phyloP scores from a whole-genome alignment of 2,888 invertebrate species.

The Bellardia bayeri region DNA sequence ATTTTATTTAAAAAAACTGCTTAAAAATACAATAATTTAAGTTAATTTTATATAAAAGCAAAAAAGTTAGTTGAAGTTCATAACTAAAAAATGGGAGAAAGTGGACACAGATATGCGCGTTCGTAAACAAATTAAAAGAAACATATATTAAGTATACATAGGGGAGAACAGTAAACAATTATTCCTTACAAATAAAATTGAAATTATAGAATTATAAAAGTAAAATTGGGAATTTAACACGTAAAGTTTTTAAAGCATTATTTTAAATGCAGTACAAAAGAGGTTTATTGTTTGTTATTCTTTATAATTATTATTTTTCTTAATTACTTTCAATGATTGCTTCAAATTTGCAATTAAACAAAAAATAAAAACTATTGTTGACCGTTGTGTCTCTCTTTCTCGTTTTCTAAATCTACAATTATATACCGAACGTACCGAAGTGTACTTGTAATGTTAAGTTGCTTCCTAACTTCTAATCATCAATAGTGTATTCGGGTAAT shows the following conservation, averaged over 20 bases:
- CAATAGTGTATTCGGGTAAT: constrained; percentile 85
- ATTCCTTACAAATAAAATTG: constrained; percentile 13
- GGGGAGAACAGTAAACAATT: neutral
- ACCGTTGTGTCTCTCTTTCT: constrained; percentile 35
- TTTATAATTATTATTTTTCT: constrained; percentile 17
- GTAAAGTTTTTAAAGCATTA: constrained; percentile 28
- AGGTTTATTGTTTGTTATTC: constrained; percentile 48
- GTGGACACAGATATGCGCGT: neutral
- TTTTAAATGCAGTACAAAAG: constrained; percentile 61
- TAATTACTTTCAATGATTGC: constrained; percentile 40
- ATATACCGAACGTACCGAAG: constrained; percentile 29
- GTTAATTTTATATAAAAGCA: neutral
- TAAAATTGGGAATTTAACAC: constrained; percentile 2
- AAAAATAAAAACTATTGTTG: constrained; percentile 35
- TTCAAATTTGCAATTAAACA: constrained; percentile 44
- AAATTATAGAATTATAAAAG: neutral
- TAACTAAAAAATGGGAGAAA: constrained; percentile 7
- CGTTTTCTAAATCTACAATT: constrained; percentile 53
- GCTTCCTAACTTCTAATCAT: constrained; percentile 78
- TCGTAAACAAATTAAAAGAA: neutral
- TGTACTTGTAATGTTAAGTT: neutral
- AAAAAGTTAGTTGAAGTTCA: constrained; percentile 9
- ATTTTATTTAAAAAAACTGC: constrained; percentile 11
- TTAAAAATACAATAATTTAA: constrained; percentile 63
- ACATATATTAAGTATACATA: constrained; percentile 3